Percentiles rank a stretch among this genome's conserved stretches.
These are phyloP conservation scores for Poeciliopsis turneri DNA, from an alignment of 2,797 vertebrate species.

Conservation along the genomic window DNA sequence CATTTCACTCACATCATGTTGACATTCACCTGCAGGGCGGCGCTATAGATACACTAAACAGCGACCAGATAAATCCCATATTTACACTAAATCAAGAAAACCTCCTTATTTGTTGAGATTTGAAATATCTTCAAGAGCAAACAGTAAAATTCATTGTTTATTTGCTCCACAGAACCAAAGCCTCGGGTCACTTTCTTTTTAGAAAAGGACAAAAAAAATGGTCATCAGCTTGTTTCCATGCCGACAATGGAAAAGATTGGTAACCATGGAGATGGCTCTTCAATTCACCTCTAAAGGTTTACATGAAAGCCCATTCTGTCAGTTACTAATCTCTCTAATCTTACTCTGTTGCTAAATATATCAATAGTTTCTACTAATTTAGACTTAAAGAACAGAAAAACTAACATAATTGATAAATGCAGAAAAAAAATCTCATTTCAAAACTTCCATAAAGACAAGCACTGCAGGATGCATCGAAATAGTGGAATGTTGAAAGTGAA, in stretches of 20 bases:
- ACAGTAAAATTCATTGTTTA: neutral
- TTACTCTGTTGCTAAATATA: too few relatives aligned
- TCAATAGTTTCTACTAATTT: neutral
- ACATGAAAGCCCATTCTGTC: neutral
- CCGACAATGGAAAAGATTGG: conserved; percentile 30
- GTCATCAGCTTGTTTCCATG: conserved; percentile 48
- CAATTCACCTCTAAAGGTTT: neutral
- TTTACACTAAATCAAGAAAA: neutral
- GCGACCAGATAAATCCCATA: neutral
- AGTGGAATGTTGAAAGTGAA: too few relatives aligned
- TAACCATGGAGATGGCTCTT: conserved; percentile 20
- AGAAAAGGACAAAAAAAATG: neutral
- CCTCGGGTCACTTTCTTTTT: neutral
- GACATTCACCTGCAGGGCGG: neutral
- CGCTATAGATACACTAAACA: neutral
- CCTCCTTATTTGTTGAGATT: neutral
- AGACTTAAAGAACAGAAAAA: neutral
- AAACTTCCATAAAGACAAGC: neutral
- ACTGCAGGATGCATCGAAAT: neutral
- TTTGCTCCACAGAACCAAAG: neutral
- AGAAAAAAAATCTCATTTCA: neutral
- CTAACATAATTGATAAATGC: neutral
- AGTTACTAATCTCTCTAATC: neutral
- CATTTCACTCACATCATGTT: neutral
- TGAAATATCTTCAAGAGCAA: neutral